Conservation (phyloP, 2,113 vertebrate genomes). For the Laticauda laticaudata region DNA sequence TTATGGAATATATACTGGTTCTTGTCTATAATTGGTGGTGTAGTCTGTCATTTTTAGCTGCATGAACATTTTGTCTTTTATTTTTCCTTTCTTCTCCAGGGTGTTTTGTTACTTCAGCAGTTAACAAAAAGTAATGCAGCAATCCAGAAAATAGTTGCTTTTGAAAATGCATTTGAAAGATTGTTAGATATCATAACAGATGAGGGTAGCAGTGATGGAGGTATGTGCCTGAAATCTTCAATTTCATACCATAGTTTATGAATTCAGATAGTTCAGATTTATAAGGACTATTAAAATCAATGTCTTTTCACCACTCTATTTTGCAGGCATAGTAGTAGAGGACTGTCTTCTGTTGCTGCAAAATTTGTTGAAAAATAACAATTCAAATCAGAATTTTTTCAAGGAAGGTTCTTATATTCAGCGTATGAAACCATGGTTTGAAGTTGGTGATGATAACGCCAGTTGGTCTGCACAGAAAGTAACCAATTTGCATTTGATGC, state of each 20-base stretch:
- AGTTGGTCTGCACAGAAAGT: slow-evolving; percentile 99
- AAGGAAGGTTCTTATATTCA: slow-evolving; percentile 98
- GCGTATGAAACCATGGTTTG: slow-evolving; percentile 98
- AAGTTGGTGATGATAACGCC: slow-evolving; percentile 94
- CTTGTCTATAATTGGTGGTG: background rate
- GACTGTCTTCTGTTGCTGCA: slow-evolving; percentile 92
- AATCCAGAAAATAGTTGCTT: slow-evolving; percentile 99
- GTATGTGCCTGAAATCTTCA: slow-evolving; percentile 63
- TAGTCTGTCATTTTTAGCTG: background rate
- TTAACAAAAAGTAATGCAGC: slow-evolving; percentile 95
- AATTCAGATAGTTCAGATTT: background rate
- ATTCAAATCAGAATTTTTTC: slow-evolving; percentile 99
- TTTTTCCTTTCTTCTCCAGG: slow-evolving; percentile 66
- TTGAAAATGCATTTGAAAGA: slow-evolving; percentile 97
- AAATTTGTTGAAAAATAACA: slow-evolving; percentile 95
- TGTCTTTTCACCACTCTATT: background rate
- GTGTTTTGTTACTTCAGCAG: slow-evolving; percentile 90
- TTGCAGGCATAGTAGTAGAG: slow-evolving; percentile 93
- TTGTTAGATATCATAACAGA: slow-evolving; percentile 95
- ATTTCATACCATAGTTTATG: background rate
- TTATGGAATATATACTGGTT: background rate
- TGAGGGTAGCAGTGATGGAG: slow-evolving; percentile 95
- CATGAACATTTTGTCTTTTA: background rate
- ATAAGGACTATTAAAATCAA: background rate
- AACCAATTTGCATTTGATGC: slow-evolving; percentile 96